Conservation (phyloP, 2,113 vertebrate genomes). For the Pterocles gutturalis region DNA sequence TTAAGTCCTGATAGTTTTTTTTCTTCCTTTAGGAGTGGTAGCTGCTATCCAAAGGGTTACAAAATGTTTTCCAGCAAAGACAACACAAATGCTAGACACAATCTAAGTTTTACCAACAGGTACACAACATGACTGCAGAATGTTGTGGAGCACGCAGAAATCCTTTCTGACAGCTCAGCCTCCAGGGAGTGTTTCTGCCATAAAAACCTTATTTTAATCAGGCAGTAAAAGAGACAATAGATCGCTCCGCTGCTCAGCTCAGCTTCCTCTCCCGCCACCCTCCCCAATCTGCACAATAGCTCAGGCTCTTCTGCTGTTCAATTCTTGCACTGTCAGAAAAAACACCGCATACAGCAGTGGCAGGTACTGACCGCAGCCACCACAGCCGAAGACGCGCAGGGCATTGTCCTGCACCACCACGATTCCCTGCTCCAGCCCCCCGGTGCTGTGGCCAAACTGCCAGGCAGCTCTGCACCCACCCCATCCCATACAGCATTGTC, state of each 20-base stretch:
- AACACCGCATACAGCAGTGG: fast-evolving
- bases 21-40: not conserved
- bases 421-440: no score
- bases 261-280: not conserved
- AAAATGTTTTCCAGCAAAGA: not conserved
- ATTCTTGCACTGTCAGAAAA: not conserved
- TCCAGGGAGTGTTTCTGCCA: not conserved
- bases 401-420: not conserved
- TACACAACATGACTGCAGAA: no score
- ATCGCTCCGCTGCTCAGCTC: not conserved
- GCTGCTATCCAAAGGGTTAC: not conserved
- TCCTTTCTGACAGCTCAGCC: not conserved
- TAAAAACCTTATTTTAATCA: not conserved
- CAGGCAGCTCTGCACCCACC: not conserved
- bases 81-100: fast-evolving
- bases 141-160: not conserved
- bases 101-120: fast-evolving
- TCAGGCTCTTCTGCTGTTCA: not conserved
- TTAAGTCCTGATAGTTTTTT: not conserved
- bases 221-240: not conserved
- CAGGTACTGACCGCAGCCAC: not conserved
- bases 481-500: no score
- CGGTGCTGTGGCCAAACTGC: fast-evolving
- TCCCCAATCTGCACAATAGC: not conserved
- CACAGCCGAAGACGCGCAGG: fast-evolving